Percentiles rank a stretch among this genome's conserved stretches.
phyloP scores from a whole-genome alignment of 2,113 vertebrate genomes.

The Scytalopus superciliaris region DNA sequence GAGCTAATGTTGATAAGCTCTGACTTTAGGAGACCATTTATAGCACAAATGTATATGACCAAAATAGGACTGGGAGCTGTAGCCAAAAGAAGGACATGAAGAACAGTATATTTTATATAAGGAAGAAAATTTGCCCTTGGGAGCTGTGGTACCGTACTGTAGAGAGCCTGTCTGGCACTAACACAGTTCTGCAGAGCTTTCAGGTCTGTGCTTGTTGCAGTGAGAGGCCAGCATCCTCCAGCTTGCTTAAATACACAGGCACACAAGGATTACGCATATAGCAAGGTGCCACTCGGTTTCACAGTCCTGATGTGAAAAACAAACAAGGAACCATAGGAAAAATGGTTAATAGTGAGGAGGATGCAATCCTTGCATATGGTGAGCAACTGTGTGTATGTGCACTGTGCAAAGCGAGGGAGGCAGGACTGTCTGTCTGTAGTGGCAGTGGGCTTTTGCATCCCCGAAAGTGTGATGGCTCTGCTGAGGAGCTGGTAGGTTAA shows the following conservation, averaged over 20 bases:
- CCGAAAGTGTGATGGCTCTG: neutral
- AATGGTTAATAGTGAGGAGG: neutral
- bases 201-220: neutral
- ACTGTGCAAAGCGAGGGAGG: accelerated
- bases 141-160: neutral
- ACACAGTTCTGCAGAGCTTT: neutral
- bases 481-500: neutral
- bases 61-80: constrained; percentile 34
- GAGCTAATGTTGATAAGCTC: constrained; percentile 37
- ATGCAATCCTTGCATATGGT: accelerated
- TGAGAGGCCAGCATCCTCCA: neutral
- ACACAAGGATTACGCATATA: neutral
- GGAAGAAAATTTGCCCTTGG: constrained; percentile 34
- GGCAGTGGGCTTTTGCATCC: neutral
- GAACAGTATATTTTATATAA: neutral
- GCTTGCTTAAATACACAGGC: neutral
- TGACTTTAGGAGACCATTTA: constrained; percentile 48
- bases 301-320: neutral
- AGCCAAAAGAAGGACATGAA: constrained; percentile 14
- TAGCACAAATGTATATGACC: constrained; percentile 40
- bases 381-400: neutral
- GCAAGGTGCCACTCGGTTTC: neutral
- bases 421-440: accelerated
- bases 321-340: neutral
- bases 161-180: neutral